A percentile compares a stretch with the other conserved stretches of the same genome.
Evolutionary conservation across 2,888 invertebrate species (phyloP).

Genomic region (Autographa gamma): DNA sequence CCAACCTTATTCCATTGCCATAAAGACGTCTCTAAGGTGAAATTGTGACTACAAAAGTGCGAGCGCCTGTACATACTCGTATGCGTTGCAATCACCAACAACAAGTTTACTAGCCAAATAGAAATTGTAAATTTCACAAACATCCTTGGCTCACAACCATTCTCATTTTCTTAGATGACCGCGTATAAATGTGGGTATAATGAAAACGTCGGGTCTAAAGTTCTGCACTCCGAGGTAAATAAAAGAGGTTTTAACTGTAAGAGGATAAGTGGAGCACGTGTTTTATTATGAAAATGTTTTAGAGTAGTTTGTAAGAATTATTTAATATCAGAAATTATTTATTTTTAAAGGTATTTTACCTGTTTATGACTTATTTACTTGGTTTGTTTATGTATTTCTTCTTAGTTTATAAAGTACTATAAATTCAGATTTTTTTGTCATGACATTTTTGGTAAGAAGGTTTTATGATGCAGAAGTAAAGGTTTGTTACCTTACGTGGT

Average conservation of each 20-base stretch:
- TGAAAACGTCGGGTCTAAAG: conserved; percentile 73
- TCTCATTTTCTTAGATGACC: conserved; percentile 80
- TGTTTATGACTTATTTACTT: too few relatives aligned
- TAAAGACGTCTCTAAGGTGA: neutral
- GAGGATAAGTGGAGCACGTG: neutral
- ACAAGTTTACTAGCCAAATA: conserved; percentile 62
- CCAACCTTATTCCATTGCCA: neutral
- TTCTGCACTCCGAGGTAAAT: conserved; percentile 54
- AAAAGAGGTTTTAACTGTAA: neutral
- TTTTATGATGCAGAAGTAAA: too few relatives aligned
- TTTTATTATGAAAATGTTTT: conserved; percentile 1
- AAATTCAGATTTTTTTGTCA: too few relatives aligned
- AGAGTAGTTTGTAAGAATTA: neutral
- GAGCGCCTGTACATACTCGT: conserved; percentile 8
- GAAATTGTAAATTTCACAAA: conserved; percentile 70
- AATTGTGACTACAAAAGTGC: neutral
- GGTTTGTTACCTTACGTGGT: too few relatives aligned
- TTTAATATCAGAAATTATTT: neutral
- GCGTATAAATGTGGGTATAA: conserved; percentile 75
- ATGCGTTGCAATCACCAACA: conserved; percentile 53
- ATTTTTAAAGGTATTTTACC: neutral
- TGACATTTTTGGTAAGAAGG: too few relatives aligned
- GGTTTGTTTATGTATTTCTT: too few relatives aligned
- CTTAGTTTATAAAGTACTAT: too few relatives aligned
- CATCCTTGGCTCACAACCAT: conserved; percentile 66